Base-by-base conservation (phyloP, 2,888 invertebrate species). In the Euplagia quadripunctaria region DNA sequence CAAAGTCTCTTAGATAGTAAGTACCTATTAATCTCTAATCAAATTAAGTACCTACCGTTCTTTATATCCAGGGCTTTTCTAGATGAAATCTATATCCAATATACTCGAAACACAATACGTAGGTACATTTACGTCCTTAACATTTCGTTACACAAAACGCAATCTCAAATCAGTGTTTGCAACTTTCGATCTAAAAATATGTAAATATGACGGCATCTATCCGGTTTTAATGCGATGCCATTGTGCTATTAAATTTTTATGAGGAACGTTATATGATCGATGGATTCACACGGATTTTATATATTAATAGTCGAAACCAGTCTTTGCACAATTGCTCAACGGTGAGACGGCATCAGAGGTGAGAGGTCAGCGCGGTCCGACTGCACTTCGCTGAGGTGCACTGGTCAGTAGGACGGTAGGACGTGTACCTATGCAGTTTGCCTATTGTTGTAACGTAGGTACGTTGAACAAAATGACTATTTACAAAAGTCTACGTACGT, bases 321-420 rank as follows among this genome's bases (percentile, higher is more conserved):
- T 92, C 90, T 88, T 88, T 77, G 91, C 89, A 90, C 89, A 90
- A 90, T 90, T 87, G 88, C 85, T 85, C 85, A 90, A 91, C 91
- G 89, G 90, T 80, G 87, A 77, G 79, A 86, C 82, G 84, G 87
- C 76, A 75, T 82, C 83, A 76, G 87, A 93, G 93, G 89, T 91
- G 91, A 93, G 88, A 94, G 92, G 92, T 93, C 91, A 91, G 78
- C 78, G 83, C 81, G 84, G 84, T 78, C 79, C 76, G 72, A 77
- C 68, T 71, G 76, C 72, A 86, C 83, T 80, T 84, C 74, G 76
- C 71, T 85, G 83, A 78, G 84, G 76, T 80, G 82, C 84, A 81
- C 73, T 76, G 83, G 80, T 79, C 85, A 83, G 77, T 86, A 82
- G 83, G 81, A 82, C 82, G 77, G 77, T 85, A 82, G 82, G 82